Conservation (phyloP, 2,113 vertebrate genomes). For the Gadus macrocephalus region DNA sequence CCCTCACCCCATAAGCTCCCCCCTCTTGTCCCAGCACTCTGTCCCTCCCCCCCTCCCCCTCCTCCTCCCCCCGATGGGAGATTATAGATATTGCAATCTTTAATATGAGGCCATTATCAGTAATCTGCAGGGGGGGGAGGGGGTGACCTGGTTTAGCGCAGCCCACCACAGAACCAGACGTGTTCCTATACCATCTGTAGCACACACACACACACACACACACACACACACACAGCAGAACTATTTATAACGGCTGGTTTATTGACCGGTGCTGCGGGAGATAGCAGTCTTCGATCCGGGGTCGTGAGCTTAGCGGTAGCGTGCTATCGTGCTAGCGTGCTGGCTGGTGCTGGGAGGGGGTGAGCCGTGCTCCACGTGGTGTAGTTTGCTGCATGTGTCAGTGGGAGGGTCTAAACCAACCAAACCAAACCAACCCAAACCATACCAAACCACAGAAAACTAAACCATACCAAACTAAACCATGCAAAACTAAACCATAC, state of each 20-base stretch:
- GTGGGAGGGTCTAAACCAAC: background rate
- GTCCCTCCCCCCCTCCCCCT: conserved; percentile 61
- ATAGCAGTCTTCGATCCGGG: conserved; percentile 9
- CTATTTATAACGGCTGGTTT: conserved; percentile 32
- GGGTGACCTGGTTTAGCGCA: conserved; percentile 70
- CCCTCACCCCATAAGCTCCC: conserved; percentile 44
- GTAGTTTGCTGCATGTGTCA: conserved; percentile 24
- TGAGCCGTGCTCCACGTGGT: conserved; percentile 29
- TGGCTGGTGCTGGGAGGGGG: conserved; percentile 26
- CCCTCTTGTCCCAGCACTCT: conserved; percentile 55
- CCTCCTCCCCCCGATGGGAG: conserved; percentile 69
- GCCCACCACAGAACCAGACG: conserved; percentile 63
- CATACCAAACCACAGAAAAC: no score
- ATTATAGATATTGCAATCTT: conserved; percentile 79
- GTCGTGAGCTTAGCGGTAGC: conserved; percentile 15
- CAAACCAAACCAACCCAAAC: background rate
- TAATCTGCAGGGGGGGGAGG: conserved; percentile 66
- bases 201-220: conserved; percentile 31
- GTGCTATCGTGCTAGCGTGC: conserved; percentile 17
- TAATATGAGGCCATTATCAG: conserved; percentile 77
- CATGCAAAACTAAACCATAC: no score
- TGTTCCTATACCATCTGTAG: conserved; percentile 71
- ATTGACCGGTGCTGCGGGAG: conserved; percentile 25
- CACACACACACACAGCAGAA: conserved; percentile 2
- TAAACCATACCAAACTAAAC: no score